Conservation (phyloP, 2,797 vertebrate genomes). For the Rhinella marina region DNA sequence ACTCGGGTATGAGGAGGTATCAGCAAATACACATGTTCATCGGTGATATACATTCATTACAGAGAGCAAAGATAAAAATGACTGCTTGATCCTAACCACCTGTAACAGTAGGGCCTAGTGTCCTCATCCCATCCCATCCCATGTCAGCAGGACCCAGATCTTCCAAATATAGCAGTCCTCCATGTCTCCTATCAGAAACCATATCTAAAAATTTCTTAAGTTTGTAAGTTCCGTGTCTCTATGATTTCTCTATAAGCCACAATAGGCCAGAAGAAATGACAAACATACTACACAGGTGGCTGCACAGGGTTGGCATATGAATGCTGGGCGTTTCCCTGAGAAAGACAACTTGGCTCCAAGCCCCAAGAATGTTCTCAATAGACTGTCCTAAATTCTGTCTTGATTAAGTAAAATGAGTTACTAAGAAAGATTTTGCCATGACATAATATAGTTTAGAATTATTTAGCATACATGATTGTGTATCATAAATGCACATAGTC, state of each 20-base stretch:
- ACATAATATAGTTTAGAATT: background rate
- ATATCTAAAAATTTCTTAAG: background rate
- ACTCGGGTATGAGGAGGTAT: no score
- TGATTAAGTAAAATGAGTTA: background rate
- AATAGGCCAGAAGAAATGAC: conserved; percentile 1
- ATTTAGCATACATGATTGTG: background rate
- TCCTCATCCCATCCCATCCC: no score
- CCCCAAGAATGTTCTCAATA: conserved; percentile 17
- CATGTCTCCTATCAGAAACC: no score
- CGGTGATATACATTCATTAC: no score
- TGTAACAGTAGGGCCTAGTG: no score
- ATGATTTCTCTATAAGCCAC: background rate
- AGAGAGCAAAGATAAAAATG: no score
- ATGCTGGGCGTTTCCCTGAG: conserved; percentile 43
- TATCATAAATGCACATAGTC: background rate
- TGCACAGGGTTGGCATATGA: conserved; percentile 22
- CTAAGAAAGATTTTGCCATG: background rate
- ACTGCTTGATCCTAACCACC: no score
- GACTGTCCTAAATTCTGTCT: background rate
- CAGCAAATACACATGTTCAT: no score
- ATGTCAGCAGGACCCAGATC: no score
- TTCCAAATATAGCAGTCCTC: no score
- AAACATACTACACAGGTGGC: conserved; percentile 24
- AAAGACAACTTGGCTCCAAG: conserved; percentile 15
- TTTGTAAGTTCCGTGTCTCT: no score